A percentile compares a stretch with the other conserved stretches of the same genome.
Evolutionary conservation across 2,797 vertebrate genomes (phyloP).

Genomic region (Anguilla pacifica): DNA sequence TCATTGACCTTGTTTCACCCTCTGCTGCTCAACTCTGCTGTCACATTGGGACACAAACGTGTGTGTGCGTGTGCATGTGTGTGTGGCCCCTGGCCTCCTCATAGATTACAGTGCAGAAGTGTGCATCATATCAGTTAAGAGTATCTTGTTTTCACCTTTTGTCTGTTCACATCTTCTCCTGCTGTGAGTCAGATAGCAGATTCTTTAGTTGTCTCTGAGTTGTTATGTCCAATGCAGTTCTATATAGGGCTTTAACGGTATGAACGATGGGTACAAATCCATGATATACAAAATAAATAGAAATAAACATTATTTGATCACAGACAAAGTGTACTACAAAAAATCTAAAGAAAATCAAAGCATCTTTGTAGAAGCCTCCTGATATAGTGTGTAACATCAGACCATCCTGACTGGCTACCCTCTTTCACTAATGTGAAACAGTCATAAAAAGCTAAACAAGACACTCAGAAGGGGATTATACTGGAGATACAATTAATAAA

Average conservation of each 20-base stretch:
- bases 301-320: too few species aligned
- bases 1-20: slow-evolving; percentile 2
- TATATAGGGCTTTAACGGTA: not conserved
- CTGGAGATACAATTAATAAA: too few species aligned
- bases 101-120: not conserved
- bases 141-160: not conserved
- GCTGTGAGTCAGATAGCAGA: not conserved
- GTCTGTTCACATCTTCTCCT: not conserved
- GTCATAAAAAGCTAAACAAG: too few species aligned
- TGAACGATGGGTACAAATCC: not conserved
- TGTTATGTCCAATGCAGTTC: not conserved
- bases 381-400: too few species aligned
- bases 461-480: too few species aligned
- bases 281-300: not conserved
- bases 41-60: not conserved
- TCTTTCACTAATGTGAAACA: too few species aligned
- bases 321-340: too few species aligned
- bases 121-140: not conserved
- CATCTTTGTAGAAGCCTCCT: too few species aligned
- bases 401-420: too few species aligned
- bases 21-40: not conserved
- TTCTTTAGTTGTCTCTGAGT: not conserved
- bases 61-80: not conserved
- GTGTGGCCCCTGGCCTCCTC: not conserved
- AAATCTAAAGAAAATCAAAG: too few species aligned